These are phyloP conservation scores for Mimas tiliae DNA, from an alignment of 2,888 invertebrate species.

Conservation along the genomic window DNA sequence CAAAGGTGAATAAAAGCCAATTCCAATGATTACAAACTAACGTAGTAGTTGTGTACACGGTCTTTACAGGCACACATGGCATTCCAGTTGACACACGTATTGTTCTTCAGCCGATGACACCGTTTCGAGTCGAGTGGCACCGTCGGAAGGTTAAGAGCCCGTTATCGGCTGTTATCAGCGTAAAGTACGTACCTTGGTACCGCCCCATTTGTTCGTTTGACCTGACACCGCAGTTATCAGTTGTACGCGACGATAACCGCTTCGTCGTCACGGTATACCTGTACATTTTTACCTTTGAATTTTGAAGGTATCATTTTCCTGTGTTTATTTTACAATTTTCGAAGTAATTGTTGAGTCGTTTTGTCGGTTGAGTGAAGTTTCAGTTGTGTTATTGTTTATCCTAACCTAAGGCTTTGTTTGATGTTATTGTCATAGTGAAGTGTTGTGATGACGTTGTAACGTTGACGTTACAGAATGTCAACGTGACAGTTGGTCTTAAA, in stretches of 20 bases:
- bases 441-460: conserved; percentile 18
- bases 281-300: conserved; percentile 71
- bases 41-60: background rate
- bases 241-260: conserved; percentile 76
- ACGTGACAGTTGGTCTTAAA: conserved; percentile 15
- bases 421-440: background rate
- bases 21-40: background rate
- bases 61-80: background rate
- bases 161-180: conserved; percentile 77
- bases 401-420: background rate
- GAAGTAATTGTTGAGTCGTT: background rate
- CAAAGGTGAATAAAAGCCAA: too few relatives aligned
- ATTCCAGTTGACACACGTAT: conserved; percentile 18
- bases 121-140: conserved; percentile 57
- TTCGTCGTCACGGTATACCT: conserved; percentile 70
- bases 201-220: conserved; percentile 84
- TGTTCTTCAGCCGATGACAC: conserved; percentile 48
- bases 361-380: conserved; percentile 20
- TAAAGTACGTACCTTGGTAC: conserved; percentile 64
- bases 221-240: conserved; percentile 84
- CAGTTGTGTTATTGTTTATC: conserved; percentile 1
- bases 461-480: conserved; percentile 8
- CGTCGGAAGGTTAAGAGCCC: conserved; percentile 82
- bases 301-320: conserved; percentile 42
- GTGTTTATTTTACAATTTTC: background rate